A percentile compares a stretch with the other conserved stretches of the same genome.
phyloP scores from a whole-genome alignment of 1,140 invertebrate species.

The Lepidotrigona ventralis region DNA sequence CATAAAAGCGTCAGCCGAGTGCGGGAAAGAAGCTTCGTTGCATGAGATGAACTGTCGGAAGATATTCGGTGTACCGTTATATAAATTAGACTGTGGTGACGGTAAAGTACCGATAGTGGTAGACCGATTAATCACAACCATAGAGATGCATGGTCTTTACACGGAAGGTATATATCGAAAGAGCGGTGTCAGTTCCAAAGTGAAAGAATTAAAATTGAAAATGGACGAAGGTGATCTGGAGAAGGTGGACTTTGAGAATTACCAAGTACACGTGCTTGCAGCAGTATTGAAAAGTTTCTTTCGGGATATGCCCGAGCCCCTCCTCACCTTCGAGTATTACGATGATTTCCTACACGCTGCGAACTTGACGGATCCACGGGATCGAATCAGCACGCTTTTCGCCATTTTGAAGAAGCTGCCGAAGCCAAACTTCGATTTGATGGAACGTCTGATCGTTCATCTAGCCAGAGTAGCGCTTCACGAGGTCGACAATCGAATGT shows the following conservation, averaged over 20 bases:
- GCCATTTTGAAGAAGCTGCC: slow-evolving; percentile 94
- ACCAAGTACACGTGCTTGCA: slow-evolving; percentile 93
- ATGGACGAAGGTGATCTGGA: slow-evolving; percentile 88
- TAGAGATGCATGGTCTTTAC: slow-evolving; percentile 95
- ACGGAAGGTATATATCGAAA: slow-evolving; percentile 97
- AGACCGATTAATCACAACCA: slow-evolving; percentile 92
- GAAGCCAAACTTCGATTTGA: slow-evolving; percentile 92
- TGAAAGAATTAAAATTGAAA: slow-evolving; percentile 86
- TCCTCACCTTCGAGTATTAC: slow-evolving; percentile 96
- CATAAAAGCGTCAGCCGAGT: slow-evolving; percentile 83
- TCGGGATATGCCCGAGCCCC: slow-evolving; percentile 94
- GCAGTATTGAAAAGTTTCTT: slow-evolving; percentile 96
- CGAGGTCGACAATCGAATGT: slow-evolving; percentile 96
- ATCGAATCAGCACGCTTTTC: slow-evolving; percentile 91
- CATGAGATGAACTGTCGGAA: slow-evolving; percentile 81
- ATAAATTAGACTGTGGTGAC: slow-evolving; percentile 87
- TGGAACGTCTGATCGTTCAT: slow-evolving; percentile 96
- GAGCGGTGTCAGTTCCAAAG: slow-evolving; percentile 91
- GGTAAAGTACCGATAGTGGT: slow-evolving; percentile 91
- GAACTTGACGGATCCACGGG: slow-evolving; percentile 89
- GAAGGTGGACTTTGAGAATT: slow-evolving; percentile 85
- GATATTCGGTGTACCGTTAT: slow-evolving; percentile 89
- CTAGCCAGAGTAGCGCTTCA: slow-evolving; percentile 92
- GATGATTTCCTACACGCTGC: slow-evolving; percentile 95
- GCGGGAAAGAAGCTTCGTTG: slow-evolving; percentile 81